Evolutionary conservation across 2,797 vertebrate species (phyloP), one percentile per base, ranked within the genome.

Genomic region (Florisuga fusca): DNA sequence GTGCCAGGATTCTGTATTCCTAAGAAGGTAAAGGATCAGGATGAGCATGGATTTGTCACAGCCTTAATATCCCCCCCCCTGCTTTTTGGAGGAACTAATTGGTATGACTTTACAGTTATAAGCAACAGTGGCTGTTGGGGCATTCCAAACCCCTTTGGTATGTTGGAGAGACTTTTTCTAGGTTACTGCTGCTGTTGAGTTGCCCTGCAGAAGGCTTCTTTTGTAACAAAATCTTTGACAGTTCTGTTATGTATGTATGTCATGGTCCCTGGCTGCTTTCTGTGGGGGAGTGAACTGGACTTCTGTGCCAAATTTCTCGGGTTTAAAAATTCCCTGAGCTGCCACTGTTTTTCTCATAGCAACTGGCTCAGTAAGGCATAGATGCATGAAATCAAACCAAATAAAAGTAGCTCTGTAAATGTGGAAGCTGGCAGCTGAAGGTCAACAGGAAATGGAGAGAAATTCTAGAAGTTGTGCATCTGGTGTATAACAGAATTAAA

Each of bases 1-100:
- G 98, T 99, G 58, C 99, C 99, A 5, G 99, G 99, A 50, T 99
- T 99, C 98, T 99, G 99, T 97, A 98, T 99, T 94, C 99, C 99
- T 9, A 99, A 99, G 97, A 99, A 99, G 99, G 99, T 99, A 95
- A 98, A 78, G 51, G 38, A 78, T 36, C 54, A 12, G 15, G 74
- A 41, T 19, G 54, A 62, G 45, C 0, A 0, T 21, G 57, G 54
- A 41, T 68, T 86, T 2, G 2, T 88, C 74, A 55, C 46, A 84
- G 68, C 34, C 43, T 22, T 33, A 17, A 5, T 13, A n/a, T 22
- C 18, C 15, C 20, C n/a, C 38, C 38, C 38, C n/a, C n/a, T n/a
- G n/a, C n/a, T 41, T 82, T 50, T 27, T 53, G 41, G 48, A 55
- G 79, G 27, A 68, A 11, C 34, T 67, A 41, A 25, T 6, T 48